These are phyloP conservation scores for Dione juno DNA, from an alignment of 2,888 invertebrate species.

Conservation along the genomic window DNA sequence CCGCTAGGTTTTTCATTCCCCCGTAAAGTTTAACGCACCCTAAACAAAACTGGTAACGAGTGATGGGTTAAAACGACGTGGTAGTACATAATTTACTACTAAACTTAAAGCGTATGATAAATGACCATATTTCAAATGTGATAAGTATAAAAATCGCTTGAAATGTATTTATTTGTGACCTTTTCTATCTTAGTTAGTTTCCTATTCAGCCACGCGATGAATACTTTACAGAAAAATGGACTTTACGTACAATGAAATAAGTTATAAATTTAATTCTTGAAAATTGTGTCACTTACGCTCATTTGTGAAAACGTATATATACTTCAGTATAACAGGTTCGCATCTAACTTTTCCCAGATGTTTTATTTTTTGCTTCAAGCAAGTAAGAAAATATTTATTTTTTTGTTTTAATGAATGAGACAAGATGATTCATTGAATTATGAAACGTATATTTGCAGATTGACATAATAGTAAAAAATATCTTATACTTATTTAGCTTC, in stretches of 20 bases:
- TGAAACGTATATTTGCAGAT: background rate
- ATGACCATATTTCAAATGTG: conserved; percentile 2
- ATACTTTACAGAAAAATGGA: conserved; percentile 19
- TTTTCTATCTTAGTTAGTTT: conserved; percentile 29
- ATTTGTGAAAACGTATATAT: conserved; percentile 13
- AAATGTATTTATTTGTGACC: conserved; percentile 25
- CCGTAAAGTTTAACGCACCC: conserved; percentile 57
- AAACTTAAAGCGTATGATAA: conserved; percentile 25
- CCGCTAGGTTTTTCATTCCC: conserved; percentile 42
- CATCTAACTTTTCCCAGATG: conserved; percentile 46
- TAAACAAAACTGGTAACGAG: conserved; percentile 57
- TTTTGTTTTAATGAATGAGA: conserved; percentile 39
- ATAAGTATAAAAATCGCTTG: conserved; percentile 36
- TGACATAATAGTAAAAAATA: background rate
- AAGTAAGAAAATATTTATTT: conserved; percentile 44
- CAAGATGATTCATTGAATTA: conserved; percentile 35
- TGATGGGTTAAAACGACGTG: conserved; percentile 54
- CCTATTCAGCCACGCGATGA: conserved; percentile 50
- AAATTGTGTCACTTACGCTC: conserved; percentile 16
- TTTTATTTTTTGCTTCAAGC: conserved; percentile 46
- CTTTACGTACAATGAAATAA: conserved; percentile 23
- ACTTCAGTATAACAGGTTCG: conserved; percentile 43
- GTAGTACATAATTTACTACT: conserved; percentile 55
- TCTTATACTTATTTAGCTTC: no score
- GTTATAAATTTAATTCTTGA: conserved; percentile 12